Base-by-base conservation (phyloP, 2,888 invertebrate genomes). In the Romanomermis culicivorax region DNA sequence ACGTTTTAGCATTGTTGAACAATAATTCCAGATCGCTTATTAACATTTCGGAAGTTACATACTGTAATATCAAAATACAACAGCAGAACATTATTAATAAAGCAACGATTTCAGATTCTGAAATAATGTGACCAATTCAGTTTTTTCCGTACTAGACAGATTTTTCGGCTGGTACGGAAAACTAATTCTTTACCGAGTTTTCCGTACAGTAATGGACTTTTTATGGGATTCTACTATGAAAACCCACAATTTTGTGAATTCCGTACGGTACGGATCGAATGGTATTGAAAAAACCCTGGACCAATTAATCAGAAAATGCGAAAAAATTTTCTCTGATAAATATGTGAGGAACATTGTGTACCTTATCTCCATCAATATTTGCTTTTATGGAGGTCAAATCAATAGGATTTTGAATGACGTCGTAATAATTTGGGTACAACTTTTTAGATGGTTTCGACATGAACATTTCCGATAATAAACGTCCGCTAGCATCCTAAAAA, bases 381-480 rank as follows among this genome's bases (percentile, higher is more conserved):
- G 70, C 66, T 56, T 71, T 67, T 54, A 97, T 91, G 71, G 87
- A 87, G 60, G 82, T 80, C 67, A 97, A 73, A 0, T 93, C 89
- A 61, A 97, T 81, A 0, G 95, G 95, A 66, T 85, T 84, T 67
- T 86, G 85, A 53, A 97, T 95, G 68, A 87, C 85, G 63, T 84
- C 83, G 73, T 91, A 97, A 70, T 97, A 97, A 72, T 95, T 93
- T 0, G 93, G 86, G 73, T 91, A 91, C 59, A 81, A 74, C 67
- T 89, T 87, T 69, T 84, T 83, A 29, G 87, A 87, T 0, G 97
- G 95, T 65, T 91, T 85, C 69, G 88, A 87, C 84, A 93, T 84
- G 68, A 97, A 97, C 63, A 86, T 78, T 55, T 85, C 74, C 75
- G 89, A 84, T 0, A 88, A 83, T 62, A 83, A 80, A 17, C 93